Evolutionary conservation across 2,113 vertebrate species (phyloP).

Genomic region (Beaufortia kweichowensis): DNA sequence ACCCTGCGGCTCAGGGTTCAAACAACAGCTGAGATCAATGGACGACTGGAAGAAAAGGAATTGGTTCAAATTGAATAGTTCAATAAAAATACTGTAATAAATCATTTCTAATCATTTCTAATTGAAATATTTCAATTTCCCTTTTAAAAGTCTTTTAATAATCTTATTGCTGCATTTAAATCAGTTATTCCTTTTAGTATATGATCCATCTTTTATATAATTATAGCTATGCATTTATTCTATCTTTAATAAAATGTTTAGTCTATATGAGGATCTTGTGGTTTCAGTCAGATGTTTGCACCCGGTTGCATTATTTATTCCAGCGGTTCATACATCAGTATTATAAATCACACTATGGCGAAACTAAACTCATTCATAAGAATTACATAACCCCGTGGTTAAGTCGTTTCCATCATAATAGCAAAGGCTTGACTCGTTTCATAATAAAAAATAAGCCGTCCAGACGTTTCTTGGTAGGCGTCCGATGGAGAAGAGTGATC

Average conservation of each 20-base stretch:
- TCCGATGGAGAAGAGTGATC: background rate
- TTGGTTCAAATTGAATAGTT: too few species aligned
- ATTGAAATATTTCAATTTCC: too few species aligned
- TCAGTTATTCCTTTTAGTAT: too few species aligned
- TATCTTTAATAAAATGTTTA: too few species aligned
- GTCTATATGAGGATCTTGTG: too few species aligned
- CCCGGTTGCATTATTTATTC: background rate
- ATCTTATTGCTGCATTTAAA: too few species aligned
- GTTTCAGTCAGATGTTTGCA: background rate
- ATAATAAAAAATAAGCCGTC: background rate
- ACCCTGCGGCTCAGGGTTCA: background rate
- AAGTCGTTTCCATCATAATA: too few species aligned
- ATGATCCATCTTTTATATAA: too few species aligned
- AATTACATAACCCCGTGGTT: background rate
- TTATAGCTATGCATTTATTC: too few species aligned
- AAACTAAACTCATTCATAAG: background rate
- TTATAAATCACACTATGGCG: background rate
- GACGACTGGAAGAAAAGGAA: too few species aligned
- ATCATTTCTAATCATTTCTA: background rate
- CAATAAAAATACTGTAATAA: background rate
- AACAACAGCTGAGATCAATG: background rate
- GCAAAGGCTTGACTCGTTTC: background rate
- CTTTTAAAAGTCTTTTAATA: too few species aligned
- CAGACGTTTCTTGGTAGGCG: background rate
- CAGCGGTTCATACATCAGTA: slow-evolving; percentile 11